Evolutionary conservation across 2,113 vertebrate species (phyloP).

Genomic region (Passer domesticus): DNA sequence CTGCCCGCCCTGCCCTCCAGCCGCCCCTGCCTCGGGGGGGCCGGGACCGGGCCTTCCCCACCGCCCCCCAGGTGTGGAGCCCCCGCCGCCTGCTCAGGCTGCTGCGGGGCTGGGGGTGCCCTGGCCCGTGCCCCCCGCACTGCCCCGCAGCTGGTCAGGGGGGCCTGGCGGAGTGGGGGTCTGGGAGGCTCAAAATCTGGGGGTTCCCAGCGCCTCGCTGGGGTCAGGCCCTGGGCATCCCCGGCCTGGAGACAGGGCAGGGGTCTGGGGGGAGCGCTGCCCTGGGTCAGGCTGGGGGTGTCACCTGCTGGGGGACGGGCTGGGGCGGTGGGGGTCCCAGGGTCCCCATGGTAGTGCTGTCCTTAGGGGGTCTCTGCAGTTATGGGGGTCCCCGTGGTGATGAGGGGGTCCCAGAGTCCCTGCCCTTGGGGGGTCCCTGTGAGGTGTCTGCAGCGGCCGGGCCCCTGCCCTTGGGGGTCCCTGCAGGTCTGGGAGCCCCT

Average conservation of each 20-base stretch:
- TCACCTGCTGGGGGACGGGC: not conserved
- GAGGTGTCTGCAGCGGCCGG: not conserved
- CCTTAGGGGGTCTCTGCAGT: not conserved
- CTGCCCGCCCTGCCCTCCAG: not conserved
- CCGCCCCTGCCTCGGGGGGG: too few relatives aligned
- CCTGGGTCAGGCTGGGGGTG: rapidly evolving
- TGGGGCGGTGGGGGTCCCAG: not conserved
- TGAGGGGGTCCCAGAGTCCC: not conserved
- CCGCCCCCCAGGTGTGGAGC: too few relatives aligned
- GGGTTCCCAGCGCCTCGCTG: not conserved
- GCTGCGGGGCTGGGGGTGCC: too few relatives aligned
- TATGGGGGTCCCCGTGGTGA: not conserved
- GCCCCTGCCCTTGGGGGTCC: too few relatives aligned
- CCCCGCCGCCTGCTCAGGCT: not conserved
- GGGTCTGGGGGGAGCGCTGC: not conserved
- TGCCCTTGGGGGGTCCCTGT: not conserved
- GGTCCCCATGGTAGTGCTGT: not conserved
- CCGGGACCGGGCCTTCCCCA: not conserved
- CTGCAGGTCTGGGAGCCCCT: too few relatives aligned
- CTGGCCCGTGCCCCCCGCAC: not conserved
- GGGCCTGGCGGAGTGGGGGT: not conserved
- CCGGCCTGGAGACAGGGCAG: not conserved
- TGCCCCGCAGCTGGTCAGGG: not conserved
- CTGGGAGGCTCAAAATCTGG: not conserved
- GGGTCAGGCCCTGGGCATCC: not conserved